Percentiles rank a stretch among this genome's conserved stretches.
These are phyloP conservation scores for Drosophila orosa DNA, from an alignment of 1,140 invertebrate species.

Conservation along the genomic window DNA sequence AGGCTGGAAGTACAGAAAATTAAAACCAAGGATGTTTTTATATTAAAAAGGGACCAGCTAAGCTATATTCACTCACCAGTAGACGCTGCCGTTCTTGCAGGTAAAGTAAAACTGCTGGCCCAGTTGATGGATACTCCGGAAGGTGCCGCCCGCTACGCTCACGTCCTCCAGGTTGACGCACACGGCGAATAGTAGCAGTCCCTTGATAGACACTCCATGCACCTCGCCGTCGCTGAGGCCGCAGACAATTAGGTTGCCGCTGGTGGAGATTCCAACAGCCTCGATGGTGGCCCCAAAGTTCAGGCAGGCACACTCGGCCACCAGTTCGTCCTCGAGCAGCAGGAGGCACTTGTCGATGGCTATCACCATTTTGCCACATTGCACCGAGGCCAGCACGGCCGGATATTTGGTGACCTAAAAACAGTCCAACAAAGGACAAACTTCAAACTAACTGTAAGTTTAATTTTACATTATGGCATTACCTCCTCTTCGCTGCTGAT, in stretches of 20 bases:
- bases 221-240: slow-evolving; percentile 77
- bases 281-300: slow-evolving; percentile 72
- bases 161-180: slow-evolving; percentile 70
- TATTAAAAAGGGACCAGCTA: too few species aligned
- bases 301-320: slow-evolving; percentile 72
- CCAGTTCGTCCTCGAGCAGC: slow-evolving; percentile 76
- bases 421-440: not conserved
- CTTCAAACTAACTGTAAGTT: slow-evolving; percentile 10
- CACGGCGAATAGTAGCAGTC: slow-evolving; percentile 69
- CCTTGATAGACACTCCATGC: slow-evolving; percentile 77
- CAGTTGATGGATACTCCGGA: slow-evolving; percentile 66
- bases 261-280: slow-evolving; percentile 65
- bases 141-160: slow-evolving; percentile 48
- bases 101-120: slow-evolving; percentile 63
- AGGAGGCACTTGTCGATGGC: slow-evolving; percentile 75
- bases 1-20: slow-evolving; percentile 38
- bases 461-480: not conserved
- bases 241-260: slow-evolving; percentile 77
- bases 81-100: slow-evolving; percentile 77
- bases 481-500: slow-evolving; percentile 74
- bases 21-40: too few species aligned
- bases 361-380: slow-evolving; percentile 76
- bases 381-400: slow-evolving; percentile 58
- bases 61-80: too few species aligned
- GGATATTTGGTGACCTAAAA: slow-evolving; percentile 67